Evolutionary conservation across 2,888 invertebrate species (phyloP).

Genomic region (Myathropa florea): DNA sequence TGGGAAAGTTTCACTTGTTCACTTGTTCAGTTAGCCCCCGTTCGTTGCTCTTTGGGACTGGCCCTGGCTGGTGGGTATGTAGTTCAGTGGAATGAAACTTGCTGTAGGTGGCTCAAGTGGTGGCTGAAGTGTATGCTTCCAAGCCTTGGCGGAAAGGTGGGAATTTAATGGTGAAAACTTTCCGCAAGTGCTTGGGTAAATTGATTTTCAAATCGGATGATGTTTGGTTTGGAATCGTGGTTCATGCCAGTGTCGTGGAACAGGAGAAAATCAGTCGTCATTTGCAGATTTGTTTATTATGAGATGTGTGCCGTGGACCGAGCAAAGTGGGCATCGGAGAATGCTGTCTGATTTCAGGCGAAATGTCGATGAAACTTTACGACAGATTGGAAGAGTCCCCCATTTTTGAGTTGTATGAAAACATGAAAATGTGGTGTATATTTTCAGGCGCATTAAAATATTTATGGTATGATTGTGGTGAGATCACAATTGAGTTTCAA

Average conservation of each 20-base stretch:
- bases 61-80: neutral
- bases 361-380: neutral
- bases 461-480: neutral
- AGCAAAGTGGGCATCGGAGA: neutral
- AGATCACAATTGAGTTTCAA: neutral
- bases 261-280: neutral
- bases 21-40: neutral
- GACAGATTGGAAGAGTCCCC: neutral
- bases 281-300: no score
- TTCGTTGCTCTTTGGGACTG: slow-evolving; percentile 19
- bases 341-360: neutral
- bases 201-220: neutral
- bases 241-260: neutral
- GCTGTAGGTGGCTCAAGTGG: neutral
- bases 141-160: neutral
- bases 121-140: neutral
- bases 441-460: neutral
- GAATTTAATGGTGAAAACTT: neutral
- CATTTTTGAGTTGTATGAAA: neutral
- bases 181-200: neutral
- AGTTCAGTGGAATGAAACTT: neutral
- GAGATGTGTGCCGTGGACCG: neutral
- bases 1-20: slow-evolving; percentile 36
- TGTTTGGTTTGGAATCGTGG: neutral
- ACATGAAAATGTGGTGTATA: neutral